Base-by-base conservation (phyloP, 1,140 invertebrate species). In the Tetragonula clypearis region DNA sequence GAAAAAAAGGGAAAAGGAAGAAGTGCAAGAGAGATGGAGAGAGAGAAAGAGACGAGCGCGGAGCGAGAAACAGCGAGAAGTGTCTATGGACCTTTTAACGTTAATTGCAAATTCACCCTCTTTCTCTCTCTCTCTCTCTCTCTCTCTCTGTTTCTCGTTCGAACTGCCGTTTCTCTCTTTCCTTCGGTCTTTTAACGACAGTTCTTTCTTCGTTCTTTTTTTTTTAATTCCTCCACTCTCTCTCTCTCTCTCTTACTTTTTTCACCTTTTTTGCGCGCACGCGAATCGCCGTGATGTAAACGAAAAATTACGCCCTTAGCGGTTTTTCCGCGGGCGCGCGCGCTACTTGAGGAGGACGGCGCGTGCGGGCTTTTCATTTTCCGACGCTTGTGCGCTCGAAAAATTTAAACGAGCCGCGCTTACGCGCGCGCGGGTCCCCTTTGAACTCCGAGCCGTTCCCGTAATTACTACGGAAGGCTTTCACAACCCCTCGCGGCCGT, bases 51-150 rank as follows among this genome's bases (percentile, higher is more conserved):
- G 58, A 30, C 19, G 14, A 30, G 2, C 23, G 9, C 4, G 12
- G 53, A 30, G 55, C 6, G 12, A 60, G 23, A 71, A 26, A 30
- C 19, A 14, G 12, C 11, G 26, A 55, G 73, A 58, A 90, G 89
- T 90, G 84, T 86, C 81, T 88, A 65, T 77, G 83, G 71, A 90
- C 88, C 89, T 90, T 90, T 90, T 90, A 89, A 79, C 89, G 89
- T 90, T 90, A 90, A 90, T 90, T 90, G 88, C 88, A 79, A 90
- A 83, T 84, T 82, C 76, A 72, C 69, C 82, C 78, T 73, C 68
- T 80, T 35, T 56, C 21, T 85, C 41, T 56, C 17, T 26, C 35
- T 56, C 21, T 85, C 41, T 56, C 17, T 26, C 55, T 68, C 62
- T 66, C 62, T 26, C 19, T 14, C 56, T 56, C 49, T 49, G 41